phyloP scores from a whole-genome alignment of 2,113 vertebrate species.

The Melanerpes formicivorus region DNA sequence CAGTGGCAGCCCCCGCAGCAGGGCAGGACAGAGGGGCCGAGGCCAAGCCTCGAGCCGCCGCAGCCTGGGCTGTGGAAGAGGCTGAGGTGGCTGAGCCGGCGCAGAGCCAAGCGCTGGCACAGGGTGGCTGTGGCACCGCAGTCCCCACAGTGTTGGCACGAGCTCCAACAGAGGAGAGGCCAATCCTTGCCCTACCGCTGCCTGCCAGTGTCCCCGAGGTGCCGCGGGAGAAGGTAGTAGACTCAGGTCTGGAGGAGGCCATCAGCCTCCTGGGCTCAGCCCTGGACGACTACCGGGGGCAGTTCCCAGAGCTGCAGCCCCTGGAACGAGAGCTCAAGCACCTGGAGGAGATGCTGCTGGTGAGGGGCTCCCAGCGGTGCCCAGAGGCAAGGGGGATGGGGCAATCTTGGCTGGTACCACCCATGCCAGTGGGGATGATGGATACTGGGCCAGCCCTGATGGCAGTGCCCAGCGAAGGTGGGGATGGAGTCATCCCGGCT shows the following conservation, averaged over 20 bases:
- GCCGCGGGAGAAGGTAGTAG: conserved; percentile 26
- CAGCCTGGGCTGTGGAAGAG: neutral
- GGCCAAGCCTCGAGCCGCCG: neutral
- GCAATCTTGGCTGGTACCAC: neutral
- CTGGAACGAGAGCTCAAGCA: conserved; percentile 89
- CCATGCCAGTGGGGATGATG: neutral
- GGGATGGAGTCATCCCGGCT: too few relatives aligned
- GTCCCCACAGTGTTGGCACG: neutral
- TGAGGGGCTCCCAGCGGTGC: conserved; percentile 63
- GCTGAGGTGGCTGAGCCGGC: accelerated
- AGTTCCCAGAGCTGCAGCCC: conserved; percentile 91
- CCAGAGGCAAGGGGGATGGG: accelerated
- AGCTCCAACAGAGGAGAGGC: neutral
- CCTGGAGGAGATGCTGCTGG: conserved; percentile 89
- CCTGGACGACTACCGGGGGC: conserved; percentile 93
- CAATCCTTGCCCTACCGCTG: accelerated
- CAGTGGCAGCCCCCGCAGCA: accelerated
- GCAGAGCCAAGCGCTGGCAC: neutral
- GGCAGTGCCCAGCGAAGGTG: neutral
- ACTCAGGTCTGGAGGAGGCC: conserved; percentile 86
- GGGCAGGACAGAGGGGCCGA: conserved; percentile 1
- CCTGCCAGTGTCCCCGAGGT: neutral
- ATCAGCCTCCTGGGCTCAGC: conserved; percentile 82
- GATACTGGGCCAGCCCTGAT: too few relatives aligned
- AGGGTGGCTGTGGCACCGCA: accelerated